phyloP scores from a whole-genome alignment of 2,797 vertebrate genomes.

The Sebastolobus alascanus region DNA sequence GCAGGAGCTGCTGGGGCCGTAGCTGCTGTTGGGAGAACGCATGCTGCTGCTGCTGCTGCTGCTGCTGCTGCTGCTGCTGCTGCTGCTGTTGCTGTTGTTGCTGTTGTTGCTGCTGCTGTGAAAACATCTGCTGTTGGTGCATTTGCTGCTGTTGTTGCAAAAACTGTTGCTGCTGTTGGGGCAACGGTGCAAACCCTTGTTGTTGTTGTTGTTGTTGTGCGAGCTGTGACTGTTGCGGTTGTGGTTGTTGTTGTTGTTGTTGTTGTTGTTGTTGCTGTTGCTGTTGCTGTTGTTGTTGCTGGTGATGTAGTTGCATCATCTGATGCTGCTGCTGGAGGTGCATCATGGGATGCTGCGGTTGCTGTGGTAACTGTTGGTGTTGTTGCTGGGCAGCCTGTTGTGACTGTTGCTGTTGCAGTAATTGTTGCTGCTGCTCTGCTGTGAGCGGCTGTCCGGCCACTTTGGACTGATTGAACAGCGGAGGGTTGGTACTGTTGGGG shows the following conservation, averaged over 20 bases:
- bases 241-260: slow-evolving; percentile 71
- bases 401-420: slow-evolving; percentile 85
- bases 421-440: slow-evolving; percentile 87
- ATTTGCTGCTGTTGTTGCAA: slow-evolving; percentile 87
- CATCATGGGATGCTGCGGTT: slow-evolving; percentile 80
- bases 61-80: slow-evolving; percentile 86
- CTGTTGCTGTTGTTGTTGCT: slow-evolving; percentile 72
- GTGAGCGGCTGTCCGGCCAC: slow-evolving; percentile 77
- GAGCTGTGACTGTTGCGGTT: slow-evolving; percentile 77
- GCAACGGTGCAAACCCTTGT: slow-evolving; percentile 77
- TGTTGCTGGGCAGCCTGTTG: slow-evolving; percentile 84
- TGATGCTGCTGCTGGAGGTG: slow-evolving; percentile 83
- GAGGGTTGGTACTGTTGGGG: slow-evolving; percentile 73
- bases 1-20: slow-evolving; percentile 86
- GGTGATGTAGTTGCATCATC: slow-evolving; percentile 75
- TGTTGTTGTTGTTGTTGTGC: slow-evolving; percentile 70
- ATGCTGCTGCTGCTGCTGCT: slow-evolving; percentile 83
- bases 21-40: slow-evolving; percentile 85
- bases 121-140: slow-evolving; percentile 84
- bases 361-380: slow-evolving; percentile 80
- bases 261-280: slow-evolving; percentile 72
- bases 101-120: slow-evolving; percentile 86
- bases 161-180: slow-evolving; percentile 86
- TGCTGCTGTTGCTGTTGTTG: slow-evolving; percentile 86
- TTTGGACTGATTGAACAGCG: slow-evolving; percentile 90